Conservation (phyloP, 2,113 vertebrate genomes). For the Myocastor coypus region DNA sequence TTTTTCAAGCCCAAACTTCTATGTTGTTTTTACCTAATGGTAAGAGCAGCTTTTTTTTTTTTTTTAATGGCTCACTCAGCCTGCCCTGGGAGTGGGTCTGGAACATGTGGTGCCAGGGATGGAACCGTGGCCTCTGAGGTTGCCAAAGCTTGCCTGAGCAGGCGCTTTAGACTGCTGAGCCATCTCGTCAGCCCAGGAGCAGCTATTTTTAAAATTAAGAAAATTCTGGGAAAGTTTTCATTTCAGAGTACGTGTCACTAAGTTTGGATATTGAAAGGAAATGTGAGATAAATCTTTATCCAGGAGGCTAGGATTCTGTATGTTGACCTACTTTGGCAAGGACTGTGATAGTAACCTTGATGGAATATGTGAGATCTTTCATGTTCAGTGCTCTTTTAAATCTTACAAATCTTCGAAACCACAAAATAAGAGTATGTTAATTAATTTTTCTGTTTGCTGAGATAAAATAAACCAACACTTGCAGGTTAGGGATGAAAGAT, state of each 20-base stretch:
- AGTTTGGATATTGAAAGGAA: background rate
- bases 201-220: background rate
- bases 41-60: background rate
- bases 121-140: too few species aligned
- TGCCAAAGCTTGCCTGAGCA: too few species aligned
- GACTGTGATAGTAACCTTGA: background rate
- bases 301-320: background rate
- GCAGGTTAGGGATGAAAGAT: background rate
- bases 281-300: too few species aligned
- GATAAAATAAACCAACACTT: background rate
- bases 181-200: background rate
- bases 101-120: too few species aligned
- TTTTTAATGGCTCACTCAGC: too few species aligned
- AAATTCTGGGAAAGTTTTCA: background rate
- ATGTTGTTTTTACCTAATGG: background rate
- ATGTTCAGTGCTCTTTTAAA: background rate
- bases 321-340: background rate
- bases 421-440: background rate
- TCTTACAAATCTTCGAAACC: background rate
- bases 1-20: background rate
- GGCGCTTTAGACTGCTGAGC: too few species aligned
- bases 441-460: background rate
- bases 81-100: too few species aligned
- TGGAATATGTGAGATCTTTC: background rate
- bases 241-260: background rate